A percentile compares a stretch with the other conserved stretches of the same genome.
phyloP scores from a whole-genome alignment of 2,797 vertebrate genomes.

The Enteromius fasciolatus region DNA sequence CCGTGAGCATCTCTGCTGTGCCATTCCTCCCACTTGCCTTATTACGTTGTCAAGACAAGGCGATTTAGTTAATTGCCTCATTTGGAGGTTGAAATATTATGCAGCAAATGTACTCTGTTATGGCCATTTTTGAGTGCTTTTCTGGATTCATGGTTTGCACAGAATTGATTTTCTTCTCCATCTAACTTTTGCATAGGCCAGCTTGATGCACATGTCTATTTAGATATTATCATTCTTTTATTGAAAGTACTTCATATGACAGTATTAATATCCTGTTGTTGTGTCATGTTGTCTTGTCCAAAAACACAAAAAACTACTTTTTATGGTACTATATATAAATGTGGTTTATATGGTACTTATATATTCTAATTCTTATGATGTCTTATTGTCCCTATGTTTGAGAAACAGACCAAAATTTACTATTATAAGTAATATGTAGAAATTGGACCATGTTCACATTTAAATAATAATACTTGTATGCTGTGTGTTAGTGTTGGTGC shows the following conservation, averaged over 20 bases:
- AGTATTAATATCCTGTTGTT: not conserved
- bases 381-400: not conserved
- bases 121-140: constrained; percentile 54
- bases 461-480: not conserved
- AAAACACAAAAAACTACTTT: not conserved
- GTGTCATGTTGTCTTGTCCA: not conserved
- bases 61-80: constrained; percentile 64
- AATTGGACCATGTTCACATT: not conserved
- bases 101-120: constrained; percentile 50
- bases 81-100: constrained; percentile 65
- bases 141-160: constrained; percentile 50
- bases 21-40: constrained; percentile 42
- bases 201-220: not conserved
- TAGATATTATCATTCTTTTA: not conserved
- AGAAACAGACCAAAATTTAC: not conserved
- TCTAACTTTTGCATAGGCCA: not conserved
- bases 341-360: not conserved
- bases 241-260: too few species aligned
- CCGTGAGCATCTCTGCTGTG: constrained; percentile 25
- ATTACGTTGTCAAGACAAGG: constrained; percentile 61
- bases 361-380: not conserved
- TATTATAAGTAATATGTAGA: not conserved
- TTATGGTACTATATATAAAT: not conserved
- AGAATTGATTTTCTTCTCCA: constrained; percentile 54
- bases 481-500: not conserved